Percentiles rank a stretch among this genome's conserved stretches.
These are phyloP conservation scores for Tricholauxania praeusta DNA, from an alignment of 2,888 invertebrate genomes.

Conservation along the genomic window DNA sequence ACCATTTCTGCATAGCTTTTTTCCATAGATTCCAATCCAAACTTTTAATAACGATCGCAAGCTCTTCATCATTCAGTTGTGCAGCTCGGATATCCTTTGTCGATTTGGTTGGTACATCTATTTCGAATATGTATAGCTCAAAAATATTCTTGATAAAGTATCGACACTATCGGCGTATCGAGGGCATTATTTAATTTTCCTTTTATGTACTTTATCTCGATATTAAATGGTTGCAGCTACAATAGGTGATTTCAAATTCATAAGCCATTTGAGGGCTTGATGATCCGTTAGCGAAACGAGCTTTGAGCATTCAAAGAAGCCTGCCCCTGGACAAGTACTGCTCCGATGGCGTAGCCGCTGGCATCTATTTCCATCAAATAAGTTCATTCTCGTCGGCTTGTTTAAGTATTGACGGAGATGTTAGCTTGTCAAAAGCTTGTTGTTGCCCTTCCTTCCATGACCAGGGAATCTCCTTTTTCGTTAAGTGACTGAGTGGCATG, in stretches of 20 bases:
- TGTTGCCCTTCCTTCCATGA: conserved; percentile 30
- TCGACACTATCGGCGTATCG: too few species aligned
- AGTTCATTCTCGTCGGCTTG: conserved; percentile 48
- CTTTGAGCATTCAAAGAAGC: conserved; percentile 34
- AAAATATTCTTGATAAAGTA: conserved; percentile 27
- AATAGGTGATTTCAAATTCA: conserved; percentile 48
- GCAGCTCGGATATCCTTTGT: not conserved
- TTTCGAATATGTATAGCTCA: too few species aligned
- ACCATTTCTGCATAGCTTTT: not conserved
- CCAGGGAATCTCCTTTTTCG: conserved; percentile 38
- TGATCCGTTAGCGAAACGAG: conserved; percentile 64
- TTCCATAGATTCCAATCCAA: not conserved
- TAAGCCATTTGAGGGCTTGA: conserved; percentile 68
- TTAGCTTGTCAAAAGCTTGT: conserved; percentile 41
- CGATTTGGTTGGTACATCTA: too few species aligned
- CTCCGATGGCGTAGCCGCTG: not conserved
- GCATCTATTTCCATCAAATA: not conserved
- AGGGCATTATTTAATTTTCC: conserved; percentile 57
- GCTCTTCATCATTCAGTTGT: not conserved
- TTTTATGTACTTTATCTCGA: conserved; percentile 49
- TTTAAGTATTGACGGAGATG: conserved; percentile 46
- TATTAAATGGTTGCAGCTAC: conserved; percentile 62
- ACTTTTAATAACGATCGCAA: not conserved
- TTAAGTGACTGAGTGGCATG: not conserved
- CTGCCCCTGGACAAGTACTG: conserved; percentile 7